Evolutionary conservation across 2,113 vertebrate genomes (phyloP).

Genomic region (Chloroceryle aenea): DNA sequence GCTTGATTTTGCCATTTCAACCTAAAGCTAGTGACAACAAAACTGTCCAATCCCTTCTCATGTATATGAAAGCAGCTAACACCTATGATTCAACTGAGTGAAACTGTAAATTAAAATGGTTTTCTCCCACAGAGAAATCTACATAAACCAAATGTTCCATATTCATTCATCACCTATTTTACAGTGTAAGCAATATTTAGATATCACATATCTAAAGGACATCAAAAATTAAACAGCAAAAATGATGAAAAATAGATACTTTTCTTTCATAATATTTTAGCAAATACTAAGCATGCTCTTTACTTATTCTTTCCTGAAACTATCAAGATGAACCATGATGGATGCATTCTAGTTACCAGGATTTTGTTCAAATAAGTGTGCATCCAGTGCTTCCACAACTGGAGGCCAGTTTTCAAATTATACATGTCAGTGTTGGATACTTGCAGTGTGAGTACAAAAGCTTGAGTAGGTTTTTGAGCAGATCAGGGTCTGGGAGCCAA

Average conservation of each 20-base stretch:
- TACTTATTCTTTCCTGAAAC: background rate
- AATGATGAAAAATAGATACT: background rate
- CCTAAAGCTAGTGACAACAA: constrained; percentile 2
- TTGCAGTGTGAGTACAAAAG: background rate
- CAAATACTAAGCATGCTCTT: background rate
- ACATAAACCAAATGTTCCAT: background rate
- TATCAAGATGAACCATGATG: background rate
- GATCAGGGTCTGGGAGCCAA: background rate
- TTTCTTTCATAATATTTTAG: background rate
- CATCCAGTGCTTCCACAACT: background rate
- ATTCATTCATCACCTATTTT: background rate
- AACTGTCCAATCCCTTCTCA: background rate
- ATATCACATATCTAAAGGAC: background rate
- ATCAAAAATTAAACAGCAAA: background rate
- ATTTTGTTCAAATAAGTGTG: background rate
- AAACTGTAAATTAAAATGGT: background rate
- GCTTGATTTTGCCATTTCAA: constrained; percentile 7
- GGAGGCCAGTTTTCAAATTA: background rate
- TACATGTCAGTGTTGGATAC: background rate
- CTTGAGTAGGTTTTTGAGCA: background rate
- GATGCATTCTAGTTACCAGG: background rate
- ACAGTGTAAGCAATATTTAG: background rate
- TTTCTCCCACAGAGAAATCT: constrained; percentile 49
- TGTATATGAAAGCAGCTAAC: background rate
- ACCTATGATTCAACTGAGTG: background rate